A percentile compares a stretch with the other conserved stretches of the same genome.
Conservation (phyloP, 2,888 invertebrate genomes). For the Mesorhabditis spiculigera region DNA sequence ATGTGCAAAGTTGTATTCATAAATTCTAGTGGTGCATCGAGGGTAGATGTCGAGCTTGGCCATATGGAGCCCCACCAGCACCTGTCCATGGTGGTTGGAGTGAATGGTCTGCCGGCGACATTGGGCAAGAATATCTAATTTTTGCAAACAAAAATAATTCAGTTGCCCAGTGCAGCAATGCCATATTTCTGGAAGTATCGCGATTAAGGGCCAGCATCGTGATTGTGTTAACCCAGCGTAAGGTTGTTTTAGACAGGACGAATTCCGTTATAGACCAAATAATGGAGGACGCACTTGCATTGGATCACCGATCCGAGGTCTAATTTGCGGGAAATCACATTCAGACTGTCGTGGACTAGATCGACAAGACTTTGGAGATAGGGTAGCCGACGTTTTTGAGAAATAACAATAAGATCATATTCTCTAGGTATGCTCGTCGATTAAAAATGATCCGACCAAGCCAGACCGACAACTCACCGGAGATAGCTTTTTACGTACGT, state of each 20-base stretch:
- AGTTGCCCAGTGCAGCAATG: slow-evolving; percentile 52
- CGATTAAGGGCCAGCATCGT: slow-evolving; percentile 48
- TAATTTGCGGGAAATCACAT: slow-evolving; percentile 46
- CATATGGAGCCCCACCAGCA: slow-evolving; percentile 23
- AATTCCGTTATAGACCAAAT: slow-evolving; percentile 46
- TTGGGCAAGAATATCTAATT: slow-evolving; percentile 11
- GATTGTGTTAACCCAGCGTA: slow-evolving; percentile 57
- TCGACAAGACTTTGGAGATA: slow-evolving; percentile 52
- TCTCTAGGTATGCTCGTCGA: slow-evolving; percentile 28
- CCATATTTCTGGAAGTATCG: slow-evolving; percentile 49
- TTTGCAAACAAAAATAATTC: too few species aligned
- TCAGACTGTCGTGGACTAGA: slow-evolving; percentile 22
- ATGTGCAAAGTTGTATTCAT: background rate
- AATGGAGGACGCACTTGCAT: slow-evolving; percentile 53
- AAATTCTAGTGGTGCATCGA: slow-evolving; percentile 54
- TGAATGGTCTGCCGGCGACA: slow-evolving; percentile 48
- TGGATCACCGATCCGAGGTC: slow-evolving; percentile 51
- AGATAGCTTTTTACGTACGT: slow-evolving; percentile 51
- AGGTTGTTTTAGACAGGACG: slow-evolving; percentile 11
- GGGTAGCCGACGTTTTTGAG: slow-evolving; percentile 38
- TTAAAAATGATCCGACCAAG: slow-evolving; percentile 44
- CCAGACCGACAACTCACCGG: slow-evolving; percentile 57
- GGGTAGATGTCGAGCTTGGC: slow-evolving; percentile 51
- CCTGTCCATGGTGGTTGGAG: slow-evolving; percentile 53
- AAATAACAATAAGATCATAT: slow-evolving; percentile 8